These are phyloP conservation scores for Spea hammondii DNA, from an alignment of 2,797 vertebrate genomes.

Conservation along the genomic window DNA sequence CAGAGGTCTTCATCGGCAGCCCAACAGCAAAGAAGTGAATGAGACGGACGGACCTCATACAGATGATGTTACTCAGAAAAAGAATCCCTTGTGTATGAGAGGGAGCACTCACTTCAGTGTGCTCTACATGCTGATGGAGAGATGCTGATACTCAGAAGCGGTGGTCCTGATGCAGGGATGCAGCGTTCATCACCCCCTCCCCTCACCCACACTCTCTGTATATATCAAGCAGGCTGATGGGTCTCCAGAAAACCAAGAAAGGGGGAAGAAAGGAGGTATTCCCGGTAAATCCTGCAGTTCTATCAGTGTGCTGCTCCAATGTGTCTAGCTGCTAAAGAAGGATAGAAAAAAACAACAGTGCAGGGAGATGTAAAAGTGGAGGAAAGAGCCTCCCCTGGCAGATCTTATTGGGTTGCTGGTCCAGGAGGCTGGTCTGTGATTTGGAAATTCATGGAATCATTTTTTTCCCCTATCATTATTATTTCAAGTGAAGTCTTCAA, in stretches of 20 bases:
- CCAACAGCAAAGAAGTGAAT: slow-evolving; percentile 53
- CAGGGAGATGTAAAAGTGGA: slow-evolving; percentile 85
- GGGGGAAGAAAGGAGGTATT: slow-evolving; percentile 54
- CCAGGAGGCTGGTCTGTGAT: slow-evolving; percentile 85
- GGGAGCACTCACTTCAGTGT: slow-evolving; percentile 55
- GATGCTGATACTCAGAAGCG: slow-evolving; percentile 53
- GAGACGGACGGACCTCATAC: slow-evolving; percentile 48
- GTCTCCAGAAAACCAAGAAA: slow-evolving; percentile 49
- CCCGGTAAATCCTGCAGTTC: slow-evolving; percentile 69
- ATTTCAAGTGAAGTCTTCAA: slow-evolving; percentile 42
- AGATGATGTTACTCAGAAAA: slow-evolving; percentile 44
- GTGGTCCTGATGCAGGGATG: slow-evolving; percentile 59
- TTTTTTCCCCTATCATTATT: slow-evolving; percentile 37
- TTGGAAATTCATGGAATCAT: slow-evolving; percentile 77
- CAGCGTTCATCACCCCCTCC: slow-evolving; percentile 49
- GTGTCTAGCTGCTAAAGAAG: slow-evolving; percentile 75
- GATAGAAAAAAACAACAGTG: slow-evolving; percentile 69
- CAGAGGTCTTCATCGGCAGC: slow-evolving; percentile 48
- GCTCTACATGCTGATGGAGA: slow-evolving; percentile 60
- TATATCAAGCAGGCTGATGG: slow-evolving; percentile 54
- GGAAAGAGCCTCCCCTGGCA: slow-evolving; percentile 85
- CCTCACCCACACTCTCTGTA: slow-evolving; percentile 41
- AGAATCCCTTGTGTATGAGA: slow-evolving; percentile 52
- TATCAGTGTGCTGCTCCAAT: slow-evolving; percentile 72
- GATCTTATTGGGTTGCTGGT: slow-evolving; percentile 88